These are phyloP conservation scores for Euphydryas editha DNA, from an alignment of 2,888 invertebrate species.

Conservation along the genomic window DNA sequence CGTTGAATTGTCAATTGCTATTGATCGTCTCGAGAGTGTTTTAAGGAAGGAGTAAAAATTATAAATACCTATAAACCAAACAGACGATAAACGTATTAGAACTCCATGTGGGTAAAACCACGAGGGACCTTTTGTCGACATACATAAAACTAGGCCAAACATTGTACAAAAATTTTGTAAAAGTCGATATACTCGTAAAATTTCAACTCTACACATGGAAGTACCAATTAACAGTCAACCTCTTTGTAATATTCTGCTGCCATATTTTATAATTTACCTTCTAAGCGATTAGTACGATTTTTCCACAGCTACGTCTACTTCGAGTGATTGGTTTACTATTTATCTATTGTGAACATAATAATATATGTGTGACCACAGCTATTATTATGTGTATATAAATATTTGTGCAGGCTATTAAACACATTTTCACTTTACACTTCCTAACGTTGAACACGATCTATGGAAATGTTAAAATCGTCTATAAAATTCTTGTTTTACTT, in stretches of 20 bases:
- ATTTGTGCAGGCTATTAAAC: slow-evolving; percentile 52
- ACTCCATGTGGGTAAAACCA: no score
- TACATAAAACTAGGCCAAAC: not conserved
- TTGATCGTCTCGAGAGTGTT: no score
- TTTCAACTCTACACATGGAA: not conserved
- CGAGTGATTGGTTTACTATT: not conserved
- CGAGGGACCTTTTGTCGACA: not conserved
- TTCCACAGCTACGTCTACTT: not conserved
- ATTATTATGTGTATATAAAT: slow-evolving; percentile 45
- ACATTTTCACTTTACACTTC: slow-evolving; percentile 53
- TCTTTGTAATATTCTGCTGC: not conserved
- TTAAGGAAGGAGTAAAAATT: no score
- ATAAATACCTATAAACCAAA: no score
- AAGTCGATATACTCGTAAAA: not conserved
- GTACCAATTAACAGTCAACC: not conserved
- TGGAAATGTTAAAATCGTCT: slow-evolving; percentile 42
- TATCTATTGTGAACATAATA: slow-evolving; percentile 18
- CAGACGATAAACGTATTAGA: no score
- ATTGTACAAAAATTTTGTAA: not conserved
- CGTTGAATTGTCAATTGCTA: no score
- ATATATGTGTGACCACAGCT: slow-evolving; percentile 35
- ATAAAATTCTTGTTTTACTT: slow-evolving; percentile 12
- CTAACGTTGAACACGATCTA: slow-evolving; percentile 26
- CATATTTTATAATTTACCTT: slow-evolving; percentile 18
- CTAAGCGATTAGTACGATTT: not conserved